These are phyloP conservation scores for Diprion similis DNA, from an alignment of 1,140 invertebrate species.

Conservation along the genomic window DNA sequence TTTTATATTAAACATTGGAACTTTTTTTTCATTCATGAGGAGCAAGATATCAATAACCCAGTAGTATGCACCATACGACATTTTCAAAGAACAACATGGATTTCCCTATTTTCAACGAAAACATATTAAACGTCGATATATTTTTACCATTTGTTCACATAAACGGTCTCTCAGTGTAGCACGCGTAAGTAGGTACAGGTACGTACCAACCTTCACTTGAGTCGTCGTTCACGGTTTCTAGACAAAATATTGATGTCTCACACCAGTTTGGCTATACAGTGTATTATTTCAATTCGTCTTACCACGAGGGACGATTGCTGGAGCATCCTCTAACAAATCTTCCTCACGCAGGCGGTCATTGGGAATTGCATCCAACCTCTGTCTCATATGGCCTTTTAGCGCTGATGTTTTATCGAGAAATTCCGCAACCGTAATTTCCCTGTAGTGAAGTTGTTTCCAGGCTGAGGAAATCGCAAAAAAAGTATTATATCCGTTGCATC, in stretches of 20 bases:
- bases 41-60: too few relatives aligned
- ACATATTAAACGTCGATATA: too few relatives aligned
- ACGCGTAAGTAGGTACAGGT: background rate
- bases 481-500: background rate
- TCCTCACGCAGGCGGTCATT: background rate
- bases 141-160: too few relatives aligned
- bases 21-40: too few relatives aligned
- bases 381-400: background rate
- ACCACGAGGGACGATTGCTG: background rate
- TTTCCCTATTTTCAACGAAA: too few relatives aligned
- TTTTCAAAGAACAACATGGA: too few relatives aligned
- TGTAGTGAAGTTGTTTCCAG: background rate
- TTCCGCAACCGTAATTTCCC: constrained; percentile 6
- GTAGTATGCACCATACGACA: too few relatives aligned
- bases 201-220: background rate
- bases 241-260: too few relatives aligned
- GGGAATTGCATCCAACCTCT: background rate
- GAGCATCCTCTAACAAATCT: background rate
- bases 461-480: constrained; percentile 9
- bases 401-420: too few relatives aligned
- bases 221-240: too few relatives aligned
- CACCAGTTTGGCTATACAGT: background rate
- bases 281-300: background rate
- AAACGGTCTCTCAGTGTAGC: too few relatives aligned
- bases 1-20: too few relatives aligned